Percentiles rank a stretch among this genome's conserved stretches.
Conservation (phyloP, 1,140 invertebrate genomes). For the Pachypeltis micranthus region DNA sequence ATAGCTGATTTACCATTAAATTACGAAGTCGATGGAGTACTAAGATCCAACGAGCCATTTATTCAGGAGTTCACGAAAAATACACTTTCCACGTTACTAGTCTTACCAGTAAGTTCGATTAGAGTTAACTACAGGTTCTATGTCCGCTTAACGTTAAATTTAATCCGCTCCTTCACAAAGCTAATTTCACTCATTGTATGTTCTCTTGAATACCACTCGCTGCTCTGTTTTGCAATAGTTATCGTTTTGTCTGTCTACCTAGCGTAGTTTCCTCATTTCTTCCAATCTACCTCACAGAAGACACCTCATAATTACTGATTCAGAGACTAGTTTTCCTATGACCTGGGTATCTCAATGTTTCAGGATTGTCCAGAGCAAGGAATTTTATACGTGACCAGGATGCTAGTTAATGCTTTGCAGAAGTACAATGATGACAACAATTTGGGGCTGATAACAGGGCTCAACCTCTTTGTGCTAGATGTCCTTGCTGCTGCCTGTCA, state of each 20-base stretch:
- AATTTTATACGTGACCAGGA: constrained; percentile 61
- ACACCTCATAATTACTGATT: no score
- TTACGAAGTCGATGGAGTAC: constrained; percentile 63
- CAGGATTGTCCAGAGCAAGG: constrained; percentile 78
- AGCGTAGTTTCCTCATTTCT: no score
- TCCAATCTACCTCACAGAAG: no score
- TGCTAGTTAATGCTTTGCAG: constrained; percentile 60
- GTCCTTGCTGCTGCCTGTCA: constrained; percentile 59
- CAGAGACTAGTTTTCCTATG: constrained; percentile 13
- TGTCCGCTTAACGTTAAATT: no score
- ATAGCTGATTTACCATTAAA: constrained; percentile 64
- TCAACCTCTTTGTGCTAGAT: constrained; percentile 61
- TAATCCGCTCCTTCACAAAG: no score
- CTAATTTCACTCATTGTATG: no score
- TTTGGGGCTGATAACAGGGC: constrained; percentile 40
- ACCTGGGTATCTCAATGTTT: constrained; percentile 21
- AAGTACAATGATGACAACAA: constrained; percentile 51
- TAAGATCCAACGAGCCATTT: constrained; percentile 56
- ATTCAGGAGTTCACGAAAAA: constrained; percentile 58
- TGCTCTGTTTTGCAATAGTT: no score
- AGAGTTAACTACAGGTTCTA: no score
- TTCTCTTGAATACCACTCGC: no score
- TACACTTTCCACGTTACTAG: constrained; percentile 70
- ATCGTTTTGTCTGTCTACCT: no score
- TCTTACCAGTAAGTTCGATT: constrained; percentile 60